Base-by-base conservation (phyloP, 92 coral and sea anemone genomes). In the Porites rus region DNA sequence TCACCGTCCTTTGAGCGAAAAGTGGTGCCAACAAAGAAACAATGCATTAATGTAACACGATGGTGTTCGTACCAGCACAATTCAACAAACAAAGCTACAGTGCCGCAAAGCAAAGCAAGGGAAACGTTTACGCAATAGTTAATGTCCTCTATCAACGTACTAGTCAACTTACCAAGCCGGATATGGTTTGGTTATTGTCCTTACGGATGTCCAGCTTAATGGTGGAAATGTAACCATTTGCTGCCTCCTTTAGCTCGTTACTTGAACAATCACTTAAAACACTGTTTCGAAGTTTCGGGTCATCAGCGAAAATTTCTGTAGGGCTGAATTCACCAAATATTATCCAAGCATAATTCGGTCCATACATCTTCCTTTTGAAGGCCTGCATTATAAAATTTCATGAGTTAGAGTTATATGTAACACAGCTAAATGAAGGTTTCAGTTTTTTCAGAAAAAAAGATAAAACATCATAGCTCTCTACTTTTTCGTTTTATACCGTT, bases 341-440 rank as follows among this genome's bases (percentile, higher is more conserved):
- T 24, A 97, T 79, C 99, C 99, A 97, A n/a, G 92, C 98, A 80
- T 95, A 97, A 80, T 91, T 84, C 6, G 97, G 77, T 28, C 96
- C 96, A 69, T 73, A 92, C 96, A 97, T 91, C 54, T 94, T 92
- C 75, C 88, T 82, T 66, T 92, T 92, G 84, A 93, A 97, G 17
- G 98, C 98, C 99, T 97, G 54, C 17, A 74, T 12, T 17, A 21
- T 7, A 0, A 52, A 74, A 80, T 18, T 52, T 8, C 9, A 67
- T 19, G 14, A 58, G 28, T 43, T 11, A 3, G 46, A 38, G 46
- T 38, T 3, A 38, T 38, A 38, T 38, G 6, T 38, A 38, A 38
- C 46, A 38, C 46, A 38, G 46, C 46, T 38, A 38, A 38, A 38
- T 0, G 0, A 3, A 38, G 7, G 46, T 4, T 38, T 4, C 0